Base-by-base conservation (phyloP, 35 echinoderm and acorn worm species). In the Patiria miniata region DNA sequence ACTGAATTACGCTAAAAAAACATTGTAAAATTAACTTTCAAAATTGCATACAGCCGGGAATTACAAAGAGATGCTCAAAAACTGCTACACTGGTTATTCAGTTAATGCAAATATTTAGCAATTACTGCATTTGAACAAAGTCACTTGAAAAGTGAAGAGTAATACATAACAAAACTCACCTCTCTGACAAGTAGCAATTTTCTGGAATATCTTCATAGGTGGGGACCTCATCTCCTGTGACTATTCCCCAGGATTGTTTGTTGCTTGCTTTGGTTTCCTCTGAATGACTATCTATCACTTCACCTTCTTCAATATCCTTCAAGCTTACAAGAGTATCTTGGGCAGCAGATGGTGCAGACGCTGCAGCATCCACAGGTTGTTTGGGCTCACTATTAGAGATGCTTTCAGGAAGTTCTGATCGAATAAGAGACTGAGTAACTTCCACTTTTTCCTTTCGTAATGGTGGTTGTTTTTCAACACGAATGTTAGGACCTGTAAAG, bases 111-210 rank as follows among this genome's bases (percentile, higher is more conserved):
- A n/a, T n/a, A n/a, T n/a, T n/a, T n/a, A n/a, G 4, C 42, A 47
- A 47, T 6, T 47, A 47, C 42, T 47, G 12, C 12, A 47, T 47
- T 47, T 47, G 42, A 12, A 47, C n/a, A 47, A 47, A 47, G 12
- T 12, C 42, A 47, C 42, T 47, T 6, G 4, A 47, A 12, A 47
- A 47, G 42, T 47, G 42, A 6, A 47, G 12, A n/a, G n/a, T n/a
- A 4, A 47, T 6, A 12, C 42, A 47, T n/a, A 81, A 42, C 21
- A 37, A 51, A 18, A 68, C 88, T 93, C 40, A 94, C 96, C 96
- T 99, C 79, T 99, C 96, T 73, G 96, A 92, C 12, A 95, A 22
- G 80, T 99, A 99, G 52, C 77, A 81, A 47, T 99, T 99, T 81
- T 95, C 95, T 8, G 39, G 39, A 32, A 97, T 65, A 38, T 93